phyloP scores from a whole-genome alignment of 2,113 vertebrate genomes.

The Uria lomvia region DNA sequence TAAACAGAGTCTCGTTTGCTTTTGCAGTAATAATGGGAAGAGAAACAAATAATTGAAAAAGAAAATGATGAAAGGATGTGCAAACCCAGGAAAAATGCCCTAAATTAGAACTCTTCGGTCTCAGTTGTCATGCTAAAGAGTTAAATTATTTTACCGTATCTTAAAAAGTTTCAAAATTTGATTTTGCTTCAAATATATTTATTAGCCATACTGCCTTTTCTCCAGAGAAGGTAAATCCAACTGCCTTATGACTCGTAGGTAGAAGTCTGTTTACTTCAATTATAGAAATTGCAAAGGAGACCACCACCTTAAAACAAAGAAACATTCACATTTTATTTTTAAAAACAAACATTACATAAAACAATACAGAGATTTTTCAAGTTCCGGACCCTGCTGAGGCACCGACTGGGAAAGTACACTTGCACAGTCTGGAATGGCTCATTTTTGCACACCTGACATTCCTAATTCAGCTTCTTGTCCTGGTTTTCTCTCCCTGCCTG shows the following conservation, averaged over 20 bases:
- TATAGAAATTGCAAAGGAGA: not conserved
- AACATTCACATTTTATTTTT: constrained; percentile 16
- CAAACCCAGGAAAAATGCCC: not conserved
- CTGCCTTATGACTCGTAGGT: not conserved
- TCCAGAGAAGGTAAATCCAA: not conserved
- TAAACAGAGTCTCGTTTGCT: not conserved
- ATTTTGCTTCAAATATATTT: not conserved
- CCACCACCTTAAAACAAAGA: not conserved
- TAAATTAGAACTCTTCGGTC: not conserved
- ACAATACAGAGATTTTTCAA: not conserved
- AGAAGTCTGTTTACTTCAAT: not conserved
- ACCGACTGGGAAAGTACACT: not conserved
- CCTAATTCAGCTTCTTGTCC: not conserved
- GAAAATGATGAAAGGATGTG: not conserved
- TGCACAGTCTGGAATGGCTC: not conserved
- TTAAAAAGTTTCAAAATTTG: not conserved
- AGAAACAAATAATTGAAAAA: not conserved
- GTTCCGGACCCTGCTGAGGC: not conserved
- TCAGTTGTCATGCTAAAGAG: not conserved
- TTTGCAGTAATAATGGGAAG: not conserved
- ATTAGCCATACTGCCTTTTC: not conserved
- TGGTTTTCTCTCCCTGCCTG: not conserved
- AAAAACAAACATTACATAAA: not conserved
- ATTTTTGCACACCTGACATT: not conserved
- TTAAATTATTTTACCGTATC: not conserved